Conservation (phyloP, 2,113 vertebrate species). For the Fregata magnificens region DNA sequence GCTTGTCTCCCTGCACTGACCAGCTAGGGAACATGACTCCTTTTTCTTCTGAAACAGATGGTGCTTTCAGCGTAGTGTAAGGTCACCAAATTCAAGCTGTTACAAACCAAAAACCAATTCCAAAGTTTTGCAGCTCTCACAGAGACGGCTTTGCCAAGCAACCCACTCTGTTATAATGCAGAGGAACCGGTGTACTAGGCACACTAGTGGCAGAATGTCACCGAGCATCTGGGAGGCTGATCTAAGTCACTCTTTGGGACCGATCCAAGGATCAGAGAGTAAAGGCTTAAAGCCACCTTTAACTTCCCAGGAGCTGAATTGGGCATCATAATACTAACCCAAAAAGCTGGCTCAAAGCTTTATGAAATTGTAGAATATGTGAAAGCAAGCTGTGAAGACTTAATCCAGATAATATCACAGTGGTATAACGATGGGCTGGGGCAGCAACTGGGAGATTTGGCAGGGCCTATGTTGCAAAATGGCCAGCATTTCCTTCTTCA, state of each 20-base stretch:
- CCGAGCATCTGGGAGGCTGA: neutral
- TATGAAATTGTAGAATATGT: conserved; percentile 57
- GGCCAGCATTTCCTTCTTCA: conserved; percentile 1
- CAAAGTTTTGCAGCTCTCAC: neutral
- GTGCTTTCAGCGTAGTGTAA: conserved; percentile 5
- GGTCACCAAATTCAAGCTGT: conserved; percentile 62
- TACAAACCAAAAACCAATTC: conserved; percentile 25
- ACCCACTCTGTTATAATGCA: neutral
- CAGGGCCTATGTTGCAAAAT: neutral
- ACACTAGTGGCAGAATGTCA: conserved; percentile 1
- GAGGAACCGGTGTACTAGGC: neutral
- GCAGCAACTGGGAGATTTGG: conserved; percentile 63
- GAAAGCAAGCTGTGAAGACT: conserved; percentile 65
- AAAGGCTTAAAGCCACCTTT: conserved; percentile 59
- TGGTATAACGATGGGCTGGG: conserved; percentile 46
- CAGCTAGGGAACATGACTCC: neutral
- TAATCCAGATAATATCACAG: conserved; percentile 70
- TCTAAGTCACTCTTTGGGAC: conserved; percentile 31
- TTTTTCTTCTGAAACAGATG: conserved; percentile 33
- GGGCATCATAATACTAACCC: conserved; percentile 19
- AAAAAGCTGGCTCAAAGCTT: conserved; percentile 55
- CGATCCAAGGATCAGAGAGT: conserved; percentile 11
- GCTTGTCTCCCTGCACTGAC: neutral
- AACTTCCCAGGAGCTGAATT: conserved; percentile 51
- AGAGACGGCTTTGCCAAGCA: conserved; percentile 16